Evolutionary conservation across 2,797 vertebrate genomes (phyloP).

Genomic region (Manis pentadactyla): DNA sequence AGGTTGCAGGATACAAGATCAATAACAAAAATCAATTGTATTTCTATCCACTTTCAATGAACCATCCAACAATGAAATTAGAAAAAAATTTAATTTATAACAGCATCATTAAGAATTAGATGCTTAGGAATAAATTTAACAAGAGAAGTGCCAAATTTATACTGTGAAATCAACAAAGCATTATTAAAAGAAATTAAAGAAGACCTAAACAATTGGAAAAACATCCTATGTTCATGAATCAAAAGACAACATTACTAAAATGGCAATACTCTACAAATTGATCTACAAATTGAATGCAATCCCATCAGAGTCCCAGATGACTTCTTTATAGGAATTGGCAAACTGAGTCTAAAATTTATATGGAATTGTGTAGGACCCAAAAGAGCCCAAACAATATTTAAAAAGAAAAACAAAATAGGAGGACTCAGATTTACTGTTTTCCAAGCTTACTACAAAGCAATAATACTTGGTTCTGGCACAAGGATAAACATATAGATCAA

Average conservation of each 20-base stretch:
- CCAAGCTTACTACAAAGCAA: slow-evolving; percentile 22
- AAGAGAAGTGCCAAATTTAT: neutral
- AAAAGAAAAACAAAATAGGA: neutral
- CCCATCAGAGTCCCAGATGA: neutral
- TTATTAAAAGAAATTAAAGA: slow-evolving; percentile 39
- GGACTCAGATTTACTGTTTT: slow-evolving; percentile 8
- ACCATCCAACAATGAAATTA: slow-evolving; percentile 16
- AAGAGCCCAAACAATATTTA: neutral
- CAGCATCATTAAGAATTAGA: slow-evolving; percentile 30
- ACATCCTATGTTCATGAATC: neutral
- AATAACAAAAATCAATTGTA: slow-evolving; percentile 10
- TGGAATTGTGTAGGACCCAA: neutral
- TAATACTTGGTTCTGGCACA: neutral
- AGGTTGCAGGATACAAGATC: neutral
- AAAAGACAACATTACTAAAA: neutral
- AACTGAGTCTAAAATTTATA: neutral
- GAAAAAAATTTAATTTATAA: neutral
- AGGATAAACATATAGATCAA: neutral
- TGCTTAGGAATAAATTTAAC: too few relatives aligned
- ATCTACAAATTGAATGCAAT: neutral
- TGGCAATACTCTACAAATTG: neutral
- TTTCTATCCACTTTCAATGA: neutral
- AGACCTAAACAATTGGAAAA: neutral
- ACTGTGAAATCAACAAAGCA: neutral
- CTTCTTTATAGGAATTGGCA: neutral